Percentiles rank a stretch among this genome's conserved stretches.
Conservation (phyloP, 2,797 vertebrate species). For the Falco cherrug region DNA sequence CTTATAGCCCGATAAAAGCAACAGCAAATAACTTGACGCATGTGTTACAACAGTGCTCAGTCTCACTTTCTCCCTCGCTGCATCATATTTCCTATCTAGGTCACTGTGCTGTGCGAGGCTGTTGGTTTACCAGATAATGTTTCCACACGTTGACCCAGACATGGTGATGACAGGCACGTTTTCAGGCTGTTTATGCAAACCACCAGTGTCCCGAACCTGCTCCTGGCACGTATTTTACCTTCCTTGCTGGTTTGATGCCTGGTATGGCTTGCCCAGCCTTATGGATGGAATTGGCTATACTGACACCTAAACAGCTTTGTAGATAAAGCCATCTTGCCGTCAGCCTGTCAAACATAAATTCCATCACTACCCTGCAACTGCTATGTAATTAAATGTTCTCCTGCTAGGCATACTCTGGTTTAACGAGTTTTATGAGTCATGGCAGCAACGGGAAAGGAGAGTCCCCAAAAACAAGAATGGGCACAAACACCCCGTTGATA, state of each 20-base stretch:
- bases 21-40: slow-evolving; percentile 5
- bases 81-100: slow-evolving; percentile 49
- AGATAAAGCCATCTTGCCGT: slow-evolving; percentile 28
- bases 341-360: slow-evolving; percentile 43
- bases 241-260: neutral
- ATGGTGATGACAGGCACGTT: neutral
- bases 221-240: neutral
- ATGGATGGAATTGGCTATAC: neutral
- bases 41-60: neutral
- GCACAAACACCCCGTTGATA: slow-evolving; percentile 24
- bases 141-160: slow-evolving; percentile 16
- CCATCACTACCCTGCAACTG: slow-evolving; percentile 3
- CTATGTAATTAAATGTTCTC: slow-evolving; percentile 54
- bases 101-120: neutral
- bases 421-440: slow-evolving; percentile 53
- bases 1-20: slow-evolving; percentile 6
- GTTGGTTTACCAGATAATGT: slow-evolving; percentile 37
- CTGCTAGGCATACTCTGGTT: slow-evolving; percentile 40
- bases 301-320: slow-evolving; percentile 4
- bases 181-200: slow-evolving; percentile 29
- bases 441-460: slow-evolving; percentile 26
- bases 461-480: slow-evolving; percentile 34
- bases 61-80: slow-evolving; percentile 25
- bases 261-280: neutral
- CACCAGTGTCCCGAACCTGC: neutral